Evolutionary conservation across 1,140 invertebrate genomes (phyloP), one percentile per base, ranked within the genome.

Genomic region (Leptinotarsa texana): DNA sequence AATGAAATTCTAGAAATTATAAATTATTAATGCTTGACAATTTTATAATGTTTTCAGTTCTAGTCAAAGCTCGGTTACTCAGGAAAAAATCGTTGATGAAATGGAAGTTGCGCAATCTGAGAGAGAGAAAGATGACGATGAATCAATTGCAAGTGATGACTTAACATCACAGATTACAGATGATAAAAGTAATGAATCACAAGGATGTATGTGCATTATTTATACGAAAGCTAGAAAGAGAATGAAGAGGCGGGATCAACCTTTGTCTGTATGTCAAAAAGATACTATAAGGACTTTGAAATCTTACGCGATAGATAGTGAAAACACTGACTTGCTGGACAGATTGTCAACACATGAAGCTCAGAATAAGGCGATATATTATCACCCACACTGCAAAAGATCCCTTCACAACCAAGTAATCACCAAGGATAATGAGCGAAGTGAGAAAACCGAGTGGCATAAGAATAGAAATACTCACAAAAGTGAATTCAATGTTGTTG

Each of bases 401-500:
- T 18, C 15, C 18, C 57, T 61, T 61, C 15, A 61, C 15, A 61
- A 61, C 57, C 15, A 61, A 18, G 15, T 15, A 61, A 61, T 61
- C 57, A 18, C 3, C 18, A 17, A 18, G 63, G 17, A 69, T 24
- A 24, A 24, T 24, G 24, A 24, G 24, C 69, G 1, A 21, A 70
- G 21, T 15, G 47, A 51, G 18, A 49, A 33, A 72, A 72, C 70
- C n/a, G 70, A 72, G 27, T 72, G 71, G 71, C 61, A 72, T 57
- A 72, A 42, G 33, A 22, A 2, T n/a, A 51, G 71, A 63, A 57
- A 72, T 13, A 63, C 33, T 42, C 51, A 72, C 63, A 17, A 24
- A 15, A 63, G 15, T 17, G 61, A 21, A 8, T 72, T 72, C 18
- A 17, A 72, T 22, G 13, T 63, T 63, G 62, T 72, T 69, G 67